Base-by-base conservation (phyloP, 1,140 invertebrate species). In the Tetraneura akinire region DNA sequence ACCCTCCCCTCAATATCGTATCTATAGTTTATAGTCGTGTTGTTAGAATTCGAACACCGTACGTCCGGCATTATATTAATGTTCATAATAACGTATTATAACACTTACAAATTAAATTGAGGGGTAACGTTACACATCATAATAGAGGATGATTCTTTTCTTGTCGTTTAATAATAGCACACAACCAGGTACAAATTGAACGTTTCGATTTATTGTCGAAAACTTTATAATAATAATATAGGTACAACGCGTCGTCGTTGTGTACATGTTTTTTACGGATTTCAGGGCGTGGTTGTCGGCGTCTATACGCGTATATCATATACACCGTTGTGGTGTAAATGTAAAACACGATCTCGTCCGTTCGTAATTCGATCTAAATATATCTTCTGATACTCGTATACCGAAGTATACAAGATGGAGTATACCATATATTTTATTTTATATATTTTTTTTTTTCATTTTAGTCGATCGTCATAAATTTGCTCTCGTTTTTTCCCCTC, bases 301-400 rank as follows among this genome's bases (percentile, higher is more conserved):
- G 8, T 37, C 32, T 37, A 37, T 37, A 37, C 8, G n/a, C 32
- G 8, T 37, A 8, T 37, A 37, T 8, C 32, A n/a, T n/a, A n/a
- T 37, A 37, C 32, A 8, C 3, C 32, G 32, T 37, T 8, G 8
- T 21, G 6, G 42, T 47, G 42, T 68, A 68, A 68, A 23, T 47
- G 42, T 68, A 68, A 68, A 23, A 68, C 66, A 68, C 21, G 32
- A 37, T 37, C 32, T 37, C 32, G 8, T 37, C 32, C 8, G 42
- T 68, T 21, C 21, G 42, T 47, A 68, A 68, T 68, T 26, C 66
- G 66, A 68, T 68, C 66, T 68, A 68, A 4, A 37, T 37, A 37
- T 37, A 37, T 4, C 8, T 4, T 4, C 32, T 45, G 64, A 68
- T 21, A 45, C 42, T 45, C 37, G 37, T 21, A 37, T 18, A 18